phyloP scores from a whole-genome alignment of 2,113 vertebrate genomes.

The Cyprinus carpio region DNA sequence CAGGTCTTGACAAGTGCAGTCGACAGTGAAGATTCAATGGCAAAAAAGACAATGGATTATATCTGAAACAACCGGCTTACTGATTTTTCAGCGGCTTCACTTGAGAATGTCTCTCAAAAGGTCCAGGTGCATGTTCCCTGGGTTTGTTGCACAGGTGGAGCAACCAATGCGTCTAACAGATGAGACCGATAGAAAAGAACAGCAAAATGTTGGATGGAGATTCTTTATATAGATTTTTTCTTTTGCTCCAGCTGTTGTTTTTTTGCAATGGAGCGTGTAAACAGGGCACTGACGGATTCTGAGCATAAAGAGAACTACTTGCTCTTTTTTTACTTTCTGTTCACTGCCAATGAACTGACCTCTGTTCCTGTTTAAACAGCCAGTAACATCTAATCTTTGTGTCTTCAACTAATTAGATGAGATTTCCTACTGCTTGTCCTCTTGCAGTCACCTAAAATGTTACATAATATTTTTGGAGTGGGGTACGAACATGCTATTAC shows the following conservation, averaged over 20 bases:
- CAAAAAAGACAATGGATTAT: conserved; percentile 1
- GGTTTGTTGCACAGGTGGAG: conserved; percentile 42
- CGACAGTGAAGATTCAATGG: not conserved
- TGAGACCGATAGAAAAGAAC: conserved; percentile 41
- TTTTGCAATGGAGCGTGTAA: conserved; percentile 69
- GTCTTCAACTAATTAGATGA: not conserved
- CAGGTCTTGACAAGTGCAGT: not conserved
- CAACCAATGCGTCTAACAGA: conserved; percentile 40
- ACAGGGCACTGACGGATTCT: conserved; percentile 65
- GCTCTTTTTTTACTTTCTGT: not conserved
- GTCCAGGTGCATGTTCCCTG: conserved; percentile 47
- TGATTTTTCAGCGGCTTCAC: not conserved
- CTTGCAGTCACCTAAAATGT: not conserved
- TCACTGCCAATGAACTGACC: not conserved
- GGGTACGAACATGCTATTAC: not conserved
- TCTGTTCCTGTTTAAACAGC: not conserved
- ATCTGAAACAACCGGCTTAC: not conserved
- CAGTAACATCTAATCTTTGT: not conserved
- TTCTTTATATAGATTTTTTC: conserved; percentile 61
- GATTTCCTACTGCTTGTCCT: not conserved
- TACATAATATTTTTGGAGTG: not conserved
- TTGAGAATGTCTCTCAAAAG: not conserved
- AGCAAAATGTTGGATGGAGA: not conserved
- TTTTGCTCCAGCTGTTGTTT: conserved; percentile 73
- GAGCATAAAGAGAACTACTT: not conserved